Base-by-base conservation (phyloP, 2,888 invertebrate species). In the Melanostoma scalare region DNA sequence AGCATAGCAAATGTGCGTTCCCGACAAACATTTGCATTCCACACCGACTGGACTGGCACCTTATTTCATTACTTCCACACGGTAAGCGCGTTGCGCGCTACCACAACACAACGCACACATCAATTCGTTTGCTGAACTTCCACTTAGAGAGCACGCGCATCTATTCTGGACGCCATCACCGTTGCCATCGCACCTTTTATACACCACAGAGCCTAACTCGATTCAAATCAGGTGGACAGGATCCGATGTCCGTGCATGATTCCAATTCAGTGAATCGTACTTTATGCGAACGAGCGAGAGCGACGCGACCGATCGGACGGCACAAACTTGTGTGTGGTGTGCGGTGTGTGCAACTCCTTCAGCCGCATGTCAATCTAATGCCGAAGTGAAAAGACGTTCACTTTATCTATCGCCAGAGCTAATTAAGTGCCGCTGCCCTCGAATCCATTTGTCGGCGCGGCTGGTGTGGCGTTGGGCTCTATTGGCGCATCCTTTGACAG, bases 11-110 rank as follows among this genome's bases (percentile, higher is more conserved):
- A 84, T 78, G 78, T 78, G 78, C 68, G 63, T 80, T 75, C 65
- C 71, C 71, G 58, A 81, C 78, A 71, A 79, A 71, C 79, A 69
- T 74, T 79, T 67, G 35, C 78, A 75, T 69, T 75, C 69, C 55
- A 20, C 20, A 20, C 53, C 69, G 30, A 60, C 55, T 63, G 73
- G 52, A 44, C 52, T 79, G 74, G 74, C 74, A 84, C 74, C 79
- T 84, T 75, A 79, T 84, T 79, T 74, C 84, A 84, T 84, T 84
- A 79, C 79, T 79, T 84, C 84, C 84, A 84, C 60, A 35, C 84
- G 58, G 73, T 48, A 38, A 65, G 44, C 63, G 36, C 52, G 42
- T 31, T 33, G 35, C 58, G 40, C 38, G 63, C 65, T 74, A 78
- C 77, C 44, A 56, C 60, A 78, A 69, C 74, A 69, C 48, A 38